Conservation (phyloP, 1,140 invertebrate genomes). For the Drosophila bocki region DNA sequence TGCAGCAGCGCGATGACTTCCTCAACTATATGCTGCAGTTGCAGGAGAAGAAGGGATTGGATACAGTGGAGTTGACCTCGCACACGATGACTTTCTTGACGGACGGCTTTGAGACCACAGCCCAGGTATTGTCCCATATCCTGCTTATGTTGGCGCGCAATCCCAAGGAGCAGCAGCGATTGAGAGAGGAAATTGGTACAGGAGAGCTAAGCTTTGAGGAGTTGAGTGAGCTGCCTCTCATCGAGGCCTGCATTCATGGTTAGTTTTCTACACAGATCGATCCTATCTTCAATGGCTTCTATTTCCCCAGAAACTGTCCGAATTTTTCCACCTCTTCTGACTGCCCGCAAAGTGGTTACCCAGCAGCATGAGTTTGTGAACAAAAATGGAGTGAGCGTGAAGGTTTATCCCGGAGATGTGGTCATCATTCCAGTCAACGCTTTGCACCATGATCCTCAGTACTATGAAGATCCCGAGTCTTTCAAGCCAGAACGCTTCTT, state of each 20-base stretch:
- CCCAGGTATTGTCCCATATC: conserved; percentile 47
- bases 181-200: conserved; percentile 71
- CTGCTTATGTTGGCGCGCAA: conserved; percentile 51
- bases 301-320: conserved; percentile 48
- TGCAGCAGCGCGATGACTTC: conserved; percentile 74
- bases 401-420: conserved; percentile 85
- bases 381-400: conserved; percentile 44
- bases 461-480: conserved; percentile 88
- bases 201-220: conserved; percentile 47
- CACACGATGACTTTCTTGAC: conserved; percentile 69
- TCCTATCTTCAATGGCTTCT: background rate
- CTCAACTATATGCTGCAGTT: conserved; percentile 80
- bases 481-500: conserved; percentile 89
- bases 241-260: conserved; percentile 69
- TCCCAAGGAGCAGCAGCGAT: conserved; percentile 28
- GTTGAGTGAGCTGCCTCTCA: conserved; percentile 55
- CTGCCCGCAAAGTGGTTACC: conserved; percentile 48
- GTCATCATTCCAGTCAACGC: conserved; percentile 86
- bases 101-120: conserved; percentile 71
- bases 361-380: conserved; percentile 49
- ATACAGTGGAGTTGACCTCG: conserved; percentile 36
- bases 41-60: conserved; percentile 71
- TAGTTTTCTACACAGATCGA: background rate
- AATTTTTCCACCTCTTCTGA: conserved; percentile 48
- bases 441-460: conserved; percentile 87